Percentiles rank a stretch among this genome's conserved stretches.
phyloP scores from a whole-genome alignment of 2,113 vertebrate genomes.

The Paramisgurnus dabryanus region DNA sequence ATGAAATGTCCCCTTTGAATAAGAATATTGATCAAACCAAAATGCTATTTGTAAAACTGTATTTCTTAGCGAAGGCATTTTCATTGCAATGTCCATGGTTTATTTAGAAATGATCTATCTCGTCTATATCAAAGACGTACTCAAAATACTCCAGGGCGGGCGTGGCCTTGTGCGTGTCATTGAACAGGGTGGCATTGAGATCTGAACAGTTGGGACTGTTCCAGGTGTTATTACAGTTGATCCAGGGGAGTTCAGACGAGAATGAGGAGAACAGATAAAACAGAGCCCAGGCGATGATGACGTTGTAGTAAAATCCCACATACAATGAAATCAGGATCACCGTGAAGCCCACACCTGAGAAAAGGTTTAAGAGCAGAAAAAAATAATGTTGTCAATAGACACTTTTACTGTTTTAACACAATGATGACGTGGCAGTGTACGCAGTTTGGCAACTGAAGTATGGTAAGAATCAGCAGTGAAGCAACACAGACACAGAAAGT shows the following conservation, averaged over 20 bases:
- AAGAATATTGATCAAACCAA: no score
- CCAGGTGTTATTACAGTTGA: constrained; percentile 89
- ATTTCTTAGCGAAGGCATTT: no score
- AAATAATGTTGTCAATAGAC: no score
- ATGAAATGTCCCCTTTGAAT: no score
- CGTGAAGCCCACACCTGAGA: constrained; percentile 81
- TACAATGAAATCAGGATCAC: constrained; percentile 85
- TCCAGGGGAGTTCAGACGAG: constrained; percentile 84
- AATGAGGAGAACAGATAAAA: constrained; percentile 84
- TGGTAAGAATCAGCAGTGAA: no score
- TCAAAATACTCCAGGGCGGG: constrained; percentile 90
- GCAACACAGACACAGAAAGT: no score
- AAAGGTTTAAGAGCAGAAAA: neutral
- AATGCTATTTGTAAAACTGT: no score
- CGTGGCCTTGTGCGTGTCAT: constrained; percentile 76
- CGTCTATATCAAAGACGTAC: constrained; percentile 60
- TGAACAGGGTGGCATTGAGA: constrained; percentile 66
- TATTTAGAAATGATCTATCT: no score
- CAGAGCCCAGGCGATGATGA: constrained; percentile 85
- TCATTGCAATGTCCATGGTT: no score
- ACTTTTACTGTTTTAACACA: no score
- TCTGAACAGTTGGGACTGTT: constrained; percentile 85
- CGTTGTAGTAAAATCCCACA: constrained; percentile 85
- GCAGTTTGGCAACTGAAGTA: no score
- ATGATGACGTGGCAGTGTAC: no score